Percentiles rank a stretch among this genome's conserved stretches.
Evolutionary conservation across 1,140 invertebrate species (phyloP).

Genomic region (Lepidurus packardi): DNA sequence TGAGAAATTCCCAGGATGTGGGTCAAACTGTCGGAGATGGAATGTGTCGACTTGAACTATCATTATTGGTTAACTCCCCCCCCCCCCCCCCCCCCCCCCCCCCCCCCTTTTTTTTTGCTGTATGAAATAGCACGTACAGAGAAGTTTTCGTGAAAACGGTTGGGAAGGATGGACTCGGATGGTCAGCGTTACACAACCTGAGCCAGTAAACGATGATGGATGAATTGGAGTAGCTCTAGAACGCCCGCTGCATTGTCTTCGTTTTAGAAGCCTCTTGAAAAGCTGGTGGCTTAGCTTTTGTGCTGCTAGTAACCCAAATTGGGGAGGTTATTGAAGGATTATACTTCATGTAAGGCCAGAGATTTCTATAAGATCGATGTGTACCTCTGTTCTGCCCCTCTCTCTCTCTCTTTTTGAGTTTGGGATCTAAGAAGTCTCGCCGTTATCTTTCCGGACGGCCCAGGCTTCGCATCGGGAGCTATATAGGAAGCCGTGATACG

Average conservation of each 20-base stretch:
- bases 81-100: too few species aligned
- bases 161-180: not conserved
- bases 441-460: not conserved
- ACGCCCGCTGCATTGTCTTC: not conserved
- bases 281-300: not conserved
- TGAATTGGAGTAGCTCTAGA: not conserved
- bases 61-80: not conserved
- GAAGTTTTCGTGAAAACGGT: not conserved
- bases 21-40: too few species aligned
- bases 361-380: not conserved
- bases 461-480: not conserved
- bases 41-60: too few species aligned
- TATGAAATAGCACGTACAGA: not conserved
- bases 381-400: not conserved
- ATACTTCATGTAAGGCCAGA: not conserved
- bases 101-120: too few species aligned
- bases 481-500: slow-evolving; percentile 9
- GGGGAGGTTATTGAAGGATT: not conserved
- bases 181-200: not conserved
- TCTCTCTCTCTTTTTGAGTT: not conserved
- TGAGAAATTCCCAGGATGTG: too few species aligned
- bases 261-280: not conserved
- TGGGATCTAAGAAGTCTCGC: not conserved
- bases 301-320: not conserved
- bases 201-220: slow-evolving; percentile 6